phyloP scores from a whole-genome alignment of 1,140 invertebrate species.

The Mamestra configurata region DNA sequence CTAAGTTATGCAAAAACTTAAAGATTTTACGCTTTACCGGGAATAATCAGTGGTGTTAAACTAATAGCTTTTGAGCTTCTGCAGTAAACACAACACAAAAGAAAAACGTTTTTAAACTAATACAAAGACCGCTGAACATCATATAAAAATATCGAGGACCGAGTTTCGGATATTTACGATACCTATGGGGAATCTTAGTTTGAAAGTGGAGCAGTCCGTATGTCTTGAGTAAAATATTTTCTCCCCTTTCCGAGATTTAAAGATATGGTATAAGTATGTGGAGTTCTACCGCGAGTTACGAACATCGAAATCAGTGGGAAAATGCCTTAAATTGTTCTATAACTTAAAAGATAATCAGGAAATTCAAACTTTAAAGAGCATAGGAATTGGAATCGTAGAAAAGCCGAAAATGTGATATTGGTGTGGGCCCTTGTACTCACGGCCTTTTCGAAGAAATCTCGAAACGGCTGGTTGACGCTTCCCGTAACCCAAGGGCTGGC shows the following conservation, averaged over 20 bases:
- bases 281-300: background rate
- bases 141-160: constrained; percentile 17
- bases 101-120: background rate
- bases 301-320: background rate
- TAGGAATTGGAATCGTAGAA: no score
- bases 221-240: constrained; percentile 25
- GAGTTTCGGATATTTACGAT: constrained; percentile 41
- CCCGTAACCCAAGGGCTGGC: no score
- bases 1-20: constrained; percentile 43
- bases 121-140: constrained; percentile 1
- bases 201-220: constrained; percentile 35
- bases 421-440: no score
- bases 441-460: no score
- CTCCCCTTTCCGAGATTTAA: constrained; percentile 15
- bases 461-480: no score
- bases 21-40: constrained; percentile 13
- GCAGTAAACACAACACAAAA: background rate
- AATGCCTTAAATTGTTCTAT: background rate
- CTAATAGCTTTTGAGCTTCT: constrained; percentile 8
- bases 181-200: constrained; percentile 43
- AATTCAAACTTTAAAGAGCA: no score
- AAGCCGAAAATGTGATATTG: no score
- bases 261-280: constrained; percentile 3
- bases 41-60: constrained; percentile 21
- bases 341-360: background rate